Conservation (phyloP, 2,113 vertebrate genomes). For the Oreotragus oreotragus region DNA sequence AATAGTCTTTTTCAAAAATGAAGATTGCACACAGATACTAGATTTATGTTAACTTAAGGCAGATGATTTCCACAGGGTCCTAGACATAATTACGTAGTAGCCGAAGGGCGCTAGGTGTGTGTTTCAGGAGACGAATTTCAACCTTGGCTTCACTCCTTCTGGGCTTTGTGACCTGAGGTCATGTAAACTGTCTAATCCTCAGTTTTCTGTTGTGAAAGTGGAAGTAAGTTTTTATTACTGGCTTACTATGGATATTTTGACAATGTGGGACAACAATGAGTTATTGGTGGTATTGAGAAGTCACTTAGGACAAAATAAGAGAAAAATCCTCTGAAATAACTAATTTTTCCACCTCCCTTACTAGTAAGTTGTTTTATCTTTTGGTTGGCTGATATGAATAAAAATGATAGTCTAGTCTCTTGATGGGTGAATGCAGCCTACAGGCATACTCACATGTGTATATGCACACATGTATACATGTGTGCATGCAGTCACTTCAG, state of each 20-base stretch:
- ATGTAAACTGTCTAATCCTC: neutral
- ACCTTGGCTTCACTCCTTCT: neutral
- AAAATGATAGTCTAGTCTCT: neutral
- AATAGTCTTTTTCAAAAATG: neutral
- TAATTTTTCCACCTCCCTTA: neutral
- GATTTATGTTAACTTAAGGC: neutral
- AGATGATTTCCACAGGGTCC: neutral
- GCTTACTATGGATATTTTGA: neutral
- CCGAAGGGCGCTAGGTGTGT: fast-evolving
- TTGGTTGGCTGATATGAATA: neutral
- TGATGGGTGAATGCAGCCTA: neutral
- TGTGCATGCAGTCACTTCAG: neutral
- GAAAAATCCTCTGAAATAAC: neutral
- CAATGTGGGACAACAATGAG: neutral
- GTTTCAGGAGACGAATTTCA: neutral
- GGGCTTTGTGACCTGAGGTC: neutral
- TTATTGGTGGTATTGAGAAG: neutral
- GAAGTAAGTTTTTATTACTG: neutral
- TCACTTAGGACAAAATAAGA: neutral
- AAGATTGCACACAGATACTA: neutral
- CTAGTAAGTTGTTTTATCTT: neutral
- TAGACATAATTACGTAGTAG: neutral
- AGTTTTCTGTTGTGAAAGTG: neutral
- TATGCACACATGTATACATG: neutral
- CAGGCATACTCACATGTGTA: neutral